These are phyloP conservation scores for Fregetta grallaria DNA, from an alignment of 2,113 vertebrate genomes.

Conservation along the genomic window DNA sequence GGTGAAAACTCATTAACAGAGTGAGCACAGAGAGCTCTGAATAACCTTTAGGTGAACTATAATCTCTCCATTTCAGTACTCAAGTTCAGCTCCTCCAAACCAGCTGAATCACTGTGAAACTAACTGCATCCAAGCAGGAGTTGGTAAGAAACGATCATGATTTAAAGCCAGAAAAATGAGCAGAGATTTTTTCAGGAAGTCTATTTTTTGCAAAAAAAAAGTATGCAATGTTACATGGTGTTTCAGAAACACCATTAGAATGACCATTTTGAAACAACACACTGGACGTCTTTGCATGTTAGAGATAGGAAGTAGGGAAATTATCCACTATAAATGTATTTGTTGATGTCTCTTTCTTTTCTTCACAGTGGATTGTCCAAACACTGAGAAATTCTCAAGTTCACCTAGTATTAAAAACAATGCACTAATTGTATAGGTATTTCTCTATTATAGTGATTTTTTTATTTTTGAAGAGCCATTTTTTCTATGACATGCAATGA, in stretches of 20 bases:
- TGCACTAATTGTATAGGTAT: neutral
- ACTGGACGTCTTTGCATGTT: neutral
- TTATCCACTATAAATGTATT: neutral
- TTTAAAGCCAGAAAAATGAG: constrained; percentile 7
- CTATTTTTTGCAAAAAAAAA: neutral
- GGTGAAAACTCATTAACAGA: neutral
- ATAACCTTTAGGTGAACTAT: neutral
- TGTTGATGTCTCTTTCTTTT: neutral
- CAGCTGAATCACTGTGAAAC: constrained; percentile 21
- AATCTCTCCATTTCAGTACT: neutral
- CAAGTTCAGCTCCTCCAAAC: neutral
- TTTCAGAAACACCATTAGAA: neutral
- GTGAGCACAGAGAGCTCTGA: neutral
- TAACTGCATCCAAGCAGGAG: neutral
- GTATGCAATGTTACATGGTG: neutral
- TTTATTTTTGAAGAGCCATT: neutral
- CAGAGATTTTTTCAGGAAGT: neutral
- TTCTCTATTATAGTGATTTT: neutral
- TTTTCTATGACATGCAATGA: neutral
- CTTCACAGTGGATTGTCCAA: neutral
- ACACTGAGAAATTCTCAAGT: neutral
- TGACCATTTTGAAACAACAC: neutral
- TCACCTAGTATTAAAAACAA: neutral
- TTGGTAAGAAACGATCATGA: neutral
- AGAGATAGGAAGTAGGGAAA: neutral